Evolutionary conservation across 2,113 vertebrate species (phyloP), one percentile per base, ranked within the genome.

Genomic region (Dicaeum eximium): DNA sequence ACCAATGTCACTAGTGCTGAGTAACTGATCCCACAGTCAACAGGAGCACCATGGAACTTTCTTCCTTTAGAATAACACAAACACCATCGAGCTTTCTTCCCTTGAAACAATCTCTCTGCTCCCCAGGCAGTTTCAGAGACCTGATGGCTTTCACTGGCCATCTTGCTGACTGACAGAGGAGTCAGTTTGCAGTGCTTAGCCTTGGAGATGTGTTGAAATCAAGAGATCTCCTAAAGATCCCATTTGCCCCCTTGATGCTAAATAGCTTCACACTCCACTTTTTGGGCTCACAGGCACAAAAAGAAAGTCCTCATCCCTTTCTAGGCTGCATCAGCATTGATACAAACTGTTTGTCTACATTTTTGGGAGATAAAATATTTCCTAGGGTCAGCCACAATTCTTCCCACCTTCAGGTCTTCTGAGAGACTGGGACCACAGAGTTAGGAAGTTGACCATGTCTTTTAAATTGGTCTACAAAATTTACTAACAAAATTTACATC

Each of bases 1-100:
- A 15, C 10, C 30, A 1, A 11, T 10, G 28, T 51, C 0, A 0
- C 40, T 78, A 33, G 60, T 30, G 19, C 40, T 80, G 40, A 60
- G 35, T 15, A 38, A 10, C 44, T 42, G 15, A 30, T 66, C 33
- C 27, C 37, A 13, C n/a, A 15, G 35, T 33, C 50, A 25, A 25
- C 22, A 44, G 10, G 35, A 80, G 21, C 72, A 62, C n/a, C 45
- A 9, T 5, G 10, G 48, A 58, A 22, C 40, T 69, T 70, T 10
- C 37, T 61, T 51, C 17, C 50, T 37, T 57, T 80, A 12, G 16
- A 51, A 20, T 38, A 35, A 56, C 18, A 57, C 24, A n/a, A 64
- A n/a, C 54, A 60, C 15, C 30, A 19, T 23, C 4, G 10, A 56
- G 27, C 17, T 80, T 78, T 19, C 51, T 73, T 53, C 19, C 54